These are phyloP conservation scores for Drosophila burlai DNA, from an alignment of 1,140 invertebrate species.

Conservation along the genomic window DNA sequence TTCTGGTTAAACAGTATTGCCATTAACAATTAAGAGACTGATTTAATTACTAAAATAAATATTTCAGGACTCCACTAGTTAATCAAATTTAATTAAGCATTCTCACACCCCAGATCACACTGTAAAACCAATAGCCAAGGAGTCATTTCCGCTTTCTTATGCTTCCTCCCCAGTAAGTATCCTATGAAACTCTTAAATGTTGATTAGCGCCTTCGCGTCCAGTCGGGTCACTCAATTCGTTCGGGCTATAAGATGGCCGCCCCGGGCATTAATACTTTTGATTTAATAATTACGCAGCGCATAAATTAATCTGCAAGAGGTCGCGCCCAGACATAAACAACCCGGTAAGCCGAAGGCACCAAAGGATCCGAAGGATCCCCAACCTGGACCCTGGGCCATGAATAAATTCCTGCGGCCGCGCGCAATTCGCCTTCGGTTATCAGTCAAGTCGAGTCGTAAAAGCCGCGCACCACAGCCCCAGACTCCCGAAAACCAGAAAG, in stretches of 20 bases:
- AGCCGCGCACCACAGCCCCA: conserved; percentile 38
- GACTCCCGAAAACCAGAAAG: conserved; percentile 68
- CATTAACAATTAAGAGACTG: background rate
- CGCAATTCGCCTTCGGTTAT: conserved; percentile 70
- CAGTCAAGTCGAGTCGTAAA: conserved; percentile 72
- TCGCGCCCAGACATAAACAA: conserved; percentile 57
- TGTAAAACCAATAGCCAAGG: background rate
- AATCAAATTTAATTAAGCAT: background rate
- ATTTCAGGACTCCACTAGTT: background rate
- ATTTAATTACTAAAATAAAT: background rate
- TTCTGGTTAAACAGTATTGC: background rate
- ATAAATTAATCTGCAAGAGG: conserved; percentile 70
- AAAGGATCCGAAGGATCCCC: conserved; percentile 41
- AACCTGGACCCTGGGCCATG: conserved; percentile 57
- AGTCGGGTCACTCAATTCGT: conserved; percentile 17
- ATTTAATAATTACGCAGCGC: conserved; percentile 74
- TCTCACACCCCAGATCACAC: background rate
- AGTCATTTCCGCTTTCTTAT: background rate
- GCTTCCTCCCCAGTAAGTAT: conserved; percentile 1
- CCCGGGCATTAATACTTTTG: conserved; percentile 50
- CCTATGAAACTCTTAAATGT: conserved; percentile 44
- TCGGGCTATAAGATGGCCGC: conserved; percentile 18
- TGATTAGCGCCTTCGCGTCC: conserved; percentile 28
- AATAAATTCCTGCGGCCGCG: conserved; percentile 69
- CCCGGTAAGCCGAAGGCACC: conserved; percentile 61